These are phyloP conservation scores for Melanotaenia maccullochi DNA, from an alignment of 2,797 vertebrate species.

Conservation along the genomic window DNA sequence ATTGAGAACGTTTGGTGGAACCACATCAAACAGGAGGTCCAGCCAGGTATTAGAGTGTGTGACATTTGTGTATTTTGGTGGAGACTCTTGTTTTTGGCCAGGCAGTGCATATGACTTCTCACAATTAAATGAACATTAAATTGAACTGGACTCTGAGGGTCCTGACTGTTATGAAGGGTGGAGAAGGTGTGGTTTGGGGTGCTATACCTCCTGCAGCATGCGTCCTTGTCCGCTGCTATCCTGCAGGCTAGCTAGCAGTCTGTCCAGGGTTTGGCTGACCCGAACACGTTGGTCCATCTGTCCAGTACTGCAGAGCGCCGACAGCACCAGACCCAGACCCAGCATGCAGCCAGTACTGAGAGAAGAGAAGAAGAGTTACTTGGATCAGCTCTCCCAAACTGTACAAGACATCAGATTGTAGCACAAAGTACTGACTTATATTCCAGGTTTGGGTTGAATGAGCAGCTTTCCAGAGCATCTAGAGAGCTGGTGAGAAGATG, in stretches of 20 bases:
- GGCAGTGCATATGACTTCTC: too few relatives aligned
- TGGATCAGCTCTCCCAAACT: too few relatives aligned
- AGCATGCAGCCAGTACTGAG: slow-evolving; percentile 90
- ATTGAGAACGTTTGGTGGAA: too few relatives aligned
- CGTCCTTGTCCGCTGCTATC: slow-evolving; percentile 85
- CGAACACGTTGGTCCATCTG: slow-evolving; percentile 77
- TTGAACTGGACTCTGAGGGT: too few relatives aligned
- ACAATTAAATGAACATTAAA: too few relatives aligned
- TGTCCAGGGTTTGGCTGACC: slow-evolving; percentile 78
- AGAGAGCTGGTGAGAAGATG: slow-evolving; percentile 86
- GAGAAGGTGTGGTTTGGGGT: neutral
- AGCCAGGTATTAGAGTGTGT: too few relatives aligned
- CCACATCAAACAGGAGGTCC: too few relatives aligned
- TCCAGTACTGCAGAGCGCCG: slow-evolving; percentile 85
- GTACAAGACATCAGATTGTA: too few relatives aligned
- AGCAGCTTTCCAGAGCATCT: slow-evolving; percentile 86
- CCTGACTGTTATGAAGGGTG: too few relatives aligned
- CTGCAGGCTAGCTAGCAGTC: slow-evolving; percentile 82
- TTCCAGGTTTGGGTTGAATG: slow-evolving; percentile 89
- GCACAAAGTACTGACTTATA: slow-evolving; percentile 87
- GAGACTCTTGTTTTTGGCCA: too few relatives aligned
- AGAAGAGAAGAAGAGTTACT: neutral
- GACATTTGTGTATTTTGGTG: too few relatives aligned
- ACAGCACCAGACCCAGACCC: slow-evolving; percentile 89
- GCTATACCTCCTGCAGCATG: slow-evolving; percentile 89